phyloP scores from a whole-genome alignment of 2,888 invertebrate genomes.

The Aporophyla nigra region DNA sequence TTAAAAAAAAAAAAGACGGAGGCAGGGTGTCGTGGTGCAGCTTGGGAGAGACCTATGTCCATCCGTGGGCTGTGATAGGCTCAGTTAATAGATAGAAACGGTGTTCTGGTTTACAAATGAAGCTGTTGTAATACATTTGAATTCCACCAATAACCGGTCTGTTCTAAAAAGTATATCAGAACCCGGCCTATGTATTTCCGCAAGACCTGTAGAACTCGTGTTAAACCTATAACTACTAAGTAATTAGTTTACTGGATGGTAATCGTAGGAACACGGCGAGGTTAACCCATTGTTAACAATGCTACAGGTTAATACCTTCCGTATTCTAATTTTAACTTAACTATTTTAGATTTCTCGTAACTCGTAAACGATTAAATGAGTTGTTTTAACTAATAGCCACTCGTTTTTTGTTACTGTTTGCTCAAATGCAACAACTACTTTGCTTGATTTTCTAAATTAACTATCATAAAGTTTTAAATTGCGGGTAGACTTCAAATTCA shows the following conservation, averaged over 20 bases:
- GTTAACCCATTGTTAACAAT: constrained; percentile 56
- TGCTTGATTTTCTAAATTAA: too few species aligned
- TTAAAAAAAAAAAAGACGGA: too few species aligned
- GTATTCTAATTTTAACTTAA: constrained; percentile 53
- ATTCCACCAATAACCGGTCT: not conserved
- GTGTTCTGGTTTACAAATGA: constrained; percentile 13
- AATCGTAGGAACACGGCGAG: constrained; percentile 45
- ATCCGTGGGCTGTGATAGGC: not conserved
- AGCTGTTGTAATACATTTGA: not conserved
- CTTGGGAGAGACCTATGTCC: not conserved
- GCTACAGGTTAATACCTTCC: constrained; percentile 47
- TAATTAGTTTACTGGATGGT: constrained; percentile 29
- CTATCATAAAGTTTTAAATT: not conserved
- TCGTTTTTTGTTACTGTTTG: not conserved
- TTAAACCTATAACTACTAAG: constrained; percentile 5
- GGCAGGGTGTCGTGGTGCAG: not conserved
- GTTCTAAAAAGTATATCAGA: not conserved
- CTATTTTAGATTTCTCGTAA: constrained; percentile 20
- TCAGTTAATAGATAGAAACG: not conserved
- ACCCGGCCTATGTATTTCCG: constrained; percentile 2
- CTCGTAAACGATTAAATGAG: constrained; percentile 15
- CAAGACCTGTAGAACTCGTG: constrained; percentile 23
- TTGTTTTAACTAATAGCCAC: constrained; percentile 13
- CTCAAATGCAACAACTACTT: not conserved
- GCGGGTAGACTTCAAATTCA: not conserved